phyloP scores from a whole-genome alignment of 2,113 vertebrate genomes.

The Malurus alboscapulatus region DNA sequence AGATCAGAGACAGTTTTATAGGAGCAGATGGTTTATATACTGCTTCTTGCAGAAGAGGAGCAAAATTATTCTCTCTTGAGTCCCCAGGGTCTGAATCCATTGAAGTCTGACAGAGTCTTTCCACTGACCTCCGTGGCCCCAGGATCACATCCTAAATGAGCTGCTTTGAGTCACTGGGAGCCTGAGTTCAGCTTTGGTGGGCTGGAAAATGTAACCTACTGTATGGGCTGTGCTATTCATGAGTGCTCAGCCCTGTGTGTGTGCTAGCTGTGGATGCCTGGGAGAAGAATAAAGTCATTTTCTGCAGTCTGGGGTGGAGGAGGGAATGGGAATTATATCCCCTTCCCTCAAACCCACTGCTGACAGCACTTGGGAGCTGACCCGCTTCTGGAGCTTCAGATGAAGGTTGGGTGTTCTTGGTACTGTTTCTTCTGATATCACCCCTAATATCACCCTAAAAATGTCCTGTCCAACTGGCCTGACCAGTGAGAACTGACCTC shows the following conservation, averaged over 20 bases:
- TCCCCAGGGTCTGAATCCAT: neutral
- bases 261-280: neutral
- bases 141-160: slow-evolving; percentile 31
- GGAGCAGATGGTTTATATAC: neutral
- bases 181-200: slow-evolving; percentile 36
- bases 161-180: slow-evolving; percentile 27
- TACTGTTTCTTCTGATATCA: neutral
- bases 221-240: slow-evolving; percentile 26
- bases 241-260: neutral
- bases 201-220: slow-evolving; percentile 61
- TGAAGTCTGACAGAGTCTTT: slow-evolving; percentile 36
- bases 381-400: neutral
- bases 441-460: neutral
- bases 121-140: neutral
- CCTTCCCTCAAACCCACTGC: neutral
- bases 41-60: neutral
- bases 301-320: neutral
- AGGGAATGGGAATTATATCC: neutral
- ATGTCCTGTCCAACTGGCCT: neutral
- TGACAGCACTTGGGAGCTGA: neutral
- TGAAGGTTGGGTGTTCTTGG: neutral
- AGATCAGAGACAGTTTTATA: neutral
- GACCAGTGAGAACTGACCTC: neutral
- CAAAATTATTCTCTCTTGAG: neutral
- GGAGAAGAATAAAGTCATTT: slow-evolving; percentile 59